Conservation (phyloP, 2,888 invertebrate species). For the Leptinotarsa tumamoca region DNA sequence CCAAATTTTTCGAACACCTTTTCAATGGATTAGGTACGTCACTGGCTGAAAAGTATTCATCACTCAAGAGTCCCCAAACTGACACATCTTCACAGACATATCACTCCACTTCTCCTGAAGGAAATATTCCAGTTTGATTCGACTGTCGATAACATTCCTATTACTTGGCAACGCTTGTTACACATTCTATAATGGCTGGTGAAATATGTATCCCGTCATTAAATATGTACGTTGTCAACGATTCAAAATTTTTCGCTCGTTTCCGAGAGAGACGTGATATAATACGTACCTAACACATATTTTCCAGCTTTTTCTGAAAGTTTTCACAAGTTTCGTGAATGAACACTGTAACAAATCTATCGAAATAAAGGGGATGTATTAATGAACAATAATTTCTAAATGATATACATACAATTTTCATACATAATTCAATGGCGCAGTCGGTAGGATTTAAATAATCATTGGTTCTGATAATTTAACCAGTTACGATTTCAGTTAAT, state of each 20-base stretch:
- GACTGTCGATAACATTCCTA: conserved; percentile 33
- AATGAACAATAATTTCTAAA: too few species aligned
- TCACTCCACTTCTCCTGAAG: conserved; percentile 15
- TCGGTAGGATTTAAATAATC: too few species aligned
- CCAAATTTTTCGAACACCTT: not conserved
- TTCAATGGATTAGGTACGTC: not conserved
- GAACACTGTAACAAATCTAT: too few species aligned
- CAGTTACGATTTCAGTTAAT: too few species aligned
- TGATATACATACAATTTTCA: too few species aligned
- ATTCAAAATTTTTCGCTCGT: not conserved
- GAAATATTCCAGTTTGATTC: conserved; percentile 33
- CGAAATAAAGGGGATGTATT: too few species aligned
- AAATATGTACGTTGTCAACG: conserved; percentile 16
- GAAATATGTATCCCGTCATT: conserved; percentile 29
- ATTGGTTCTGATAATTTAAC: too few species aligned
- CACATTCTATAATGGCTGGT: conserved; percentile 27
- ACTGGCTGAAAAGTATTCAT: not conserved
- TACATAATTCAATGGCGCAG: too few species aligned
- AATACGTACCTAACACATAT: too few species aligned
- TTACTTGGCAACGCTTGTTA: conserved; percentile 26
- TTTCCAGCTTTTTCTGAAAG: too few species aligned
- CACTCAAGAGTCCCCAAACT: not conserved
- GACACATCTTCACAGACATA: not conserved
- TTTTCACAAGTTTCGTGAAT: too few species aligned
- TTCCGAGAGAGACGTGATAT: not conserved